Conservation (phyloP, 2,797 vertebrate genomes). For the Cacajao melanocephalus region DNA sequence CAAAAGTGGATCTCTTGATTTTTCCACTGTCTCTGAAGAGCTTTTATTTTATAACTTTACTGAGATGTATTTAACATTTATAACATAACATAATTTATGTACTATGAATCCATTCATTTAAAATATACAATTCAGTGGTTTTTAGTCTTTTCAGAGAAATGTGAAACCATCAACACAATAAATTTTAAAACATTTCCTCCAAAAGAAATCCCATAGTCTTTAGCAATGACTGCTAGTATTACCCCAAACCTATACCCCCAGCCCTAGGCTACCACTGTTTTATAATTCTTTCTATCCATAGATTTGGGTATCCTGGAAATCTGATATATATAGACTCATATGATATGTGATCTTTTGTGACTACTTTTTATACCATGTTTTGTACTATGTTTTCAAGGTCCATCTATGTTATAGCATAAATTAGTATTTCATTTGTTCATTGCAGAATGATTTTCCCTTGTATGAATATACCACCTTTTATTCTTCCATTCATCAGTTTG, state of each 20-base stretch:
- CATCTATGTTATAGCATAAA: neutral
- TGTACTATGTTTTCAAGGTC: neutral
- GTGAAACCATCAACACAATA: neutral
- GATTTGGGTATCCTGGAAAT: neutral
- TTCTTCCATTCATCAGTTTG: neutral
- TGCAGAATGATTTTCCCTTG: neutral
- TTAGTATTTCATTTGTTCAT: neutral
- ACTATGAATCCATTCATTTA: neutral
- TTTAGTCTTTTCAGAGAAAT: neutral
- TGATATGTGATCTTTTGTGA: neutral
- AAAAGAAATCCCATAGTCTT: neutral
- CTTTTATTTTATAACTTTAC: neutral
- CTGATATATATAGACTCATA: neutral
- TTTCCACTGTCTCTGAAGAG: neutral
- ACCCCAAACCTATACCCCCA: neutral
- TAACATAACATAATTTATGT: neutral
- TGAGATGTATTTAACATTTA: neutral
- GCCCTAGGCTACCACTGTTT: neutral
- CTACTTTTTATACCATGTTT: neutral
- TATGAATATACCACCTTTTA: neutral
- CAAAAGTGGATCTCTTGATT: neutral
- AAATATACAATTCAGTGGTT: too few relatives aligned
- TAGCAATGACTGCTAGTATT: neutral
- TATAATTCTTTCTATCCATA: neutral
- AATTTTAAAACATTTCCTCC: neutral